Base-by-base conservation (phyloP, 2,113 vertebrate species). In the Tachysurus vachellii region DNA sequence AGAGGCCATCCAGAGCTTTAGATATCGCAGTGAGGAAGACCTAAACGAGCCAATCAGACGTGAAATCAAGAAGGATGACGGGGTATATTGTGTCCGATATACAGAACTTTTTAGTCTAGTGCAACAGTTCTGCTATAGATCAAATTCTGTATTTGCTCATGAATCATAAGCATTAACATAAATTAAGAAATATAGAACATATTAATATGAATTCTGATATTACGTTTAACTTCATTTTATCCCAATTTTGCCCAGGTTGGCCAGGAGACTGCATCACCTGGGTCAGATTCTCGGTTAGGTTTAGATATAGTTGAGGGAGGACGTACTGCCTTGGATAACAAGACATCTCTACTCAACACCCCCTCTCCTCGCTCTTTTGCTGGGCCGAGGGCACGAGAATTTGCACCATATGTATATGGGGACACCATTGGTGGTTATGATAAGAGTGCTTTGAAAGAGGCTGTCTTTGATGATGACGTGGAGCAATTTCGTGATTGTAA, bases 1-100 rank as follows among this genome's bases (percentile, higher is more conserved):
- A 3, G 97, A 99, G 94, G 98, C 98, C 3, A 99, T 99, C 90
- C 97, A 99, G 93, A 99, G 97, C 91, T 99, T 98, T 92, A 99
- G 98, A 95, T 99, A 98, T 93, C 96, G 97, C 89, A 99, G 98
- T 91, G 98, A 99, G 93, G 98, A 99, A 91, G 98, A 99, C 93
- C 95, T 99, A 88, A 98, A 99, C 11, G 97, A 99, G 83, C 97
- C 98, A 8, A 94, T 98, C 88, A 96, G 97, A 86, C 96, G 97
- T 50, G 98, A 99, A 44, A 95, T 96, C 61, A 99, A 97, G 93
- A 97, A 98, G 91, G 98, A 99, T 61, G 97, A 99, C 54, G 93
- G 94, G 12, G 98, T 99, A 90, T 96, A 97, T 96, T 88, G 23
- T 2, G 61, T 56, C n/a, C 31, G 12, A 80, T 36, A 3, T 61